Evolutionary conservation across 2,888 invertebrate genomes (phyloP).

Genomic region (Eupithecia dodoneata): DNA sequence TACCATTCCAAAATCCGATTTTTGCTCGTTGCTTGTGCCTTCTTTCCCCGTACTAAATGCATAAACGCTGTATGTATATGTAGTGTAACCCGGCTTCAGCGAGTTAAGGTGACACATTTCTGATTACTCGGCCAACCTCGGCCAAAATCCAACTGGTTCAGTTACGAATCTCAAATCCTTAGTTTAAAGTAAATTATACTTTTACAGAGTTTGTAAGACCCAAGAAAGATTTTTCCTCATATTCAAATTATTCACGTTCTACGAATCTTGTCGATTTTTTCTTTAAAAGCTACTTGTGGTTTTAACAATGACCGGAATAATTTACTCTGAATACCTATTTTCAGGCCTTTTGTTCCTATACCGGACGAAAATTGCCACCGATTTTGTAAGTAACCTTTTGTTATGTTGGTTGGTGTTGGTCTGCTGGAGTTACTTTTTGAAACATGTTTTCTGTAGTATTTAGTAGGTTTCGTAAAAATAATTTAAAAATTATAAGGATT

Average conservation of each 20-base stretch:
- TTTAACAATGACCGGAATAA: constrained; percentile 12
- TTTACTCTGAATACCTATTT: constrained; percentile 9
- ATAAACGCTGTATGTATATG: too few relatives aligned
- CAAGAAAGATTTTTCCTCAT: background rate
- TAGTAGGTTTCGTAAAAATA: background rate
- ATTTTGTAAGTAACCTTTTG: constrained; percentile 4
- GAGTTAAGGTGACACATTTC: background rate
- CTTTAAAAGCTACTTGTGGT: constrained; percentile 5
- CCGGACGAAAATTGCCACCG: constrained; percentile 1
- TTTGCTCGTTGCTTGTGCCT: too few relatives aligned
- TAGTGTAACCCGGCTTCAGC: too few relatives aligned
- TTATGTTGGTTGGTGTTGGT: background rate
- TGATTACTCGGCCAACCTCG: background rate
- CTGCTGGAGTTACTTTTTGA: background rate
- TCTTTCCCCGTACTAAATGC: too few relatives aligned
- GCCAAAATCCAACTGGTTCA: background rate
- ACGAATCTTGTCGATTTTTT: background rate
- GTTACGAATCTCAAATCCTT: background rate
- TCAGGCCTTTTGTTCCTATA: constrained; percentile 8
- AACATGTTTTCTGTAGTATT: background rate
- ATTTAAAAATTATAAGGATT: background rate
- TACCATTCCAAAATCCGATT: too few relatives aligned
- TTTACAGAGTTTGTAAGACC: background rate
- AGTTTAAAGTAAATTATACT: background rate
- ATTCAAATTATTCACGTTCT: background rate